Percentiles rank a stretch among this genome's conserved stretches.
Conservation (phyloP, 2,113 vertebrate species). For the Setophaga coronata region DNA sequence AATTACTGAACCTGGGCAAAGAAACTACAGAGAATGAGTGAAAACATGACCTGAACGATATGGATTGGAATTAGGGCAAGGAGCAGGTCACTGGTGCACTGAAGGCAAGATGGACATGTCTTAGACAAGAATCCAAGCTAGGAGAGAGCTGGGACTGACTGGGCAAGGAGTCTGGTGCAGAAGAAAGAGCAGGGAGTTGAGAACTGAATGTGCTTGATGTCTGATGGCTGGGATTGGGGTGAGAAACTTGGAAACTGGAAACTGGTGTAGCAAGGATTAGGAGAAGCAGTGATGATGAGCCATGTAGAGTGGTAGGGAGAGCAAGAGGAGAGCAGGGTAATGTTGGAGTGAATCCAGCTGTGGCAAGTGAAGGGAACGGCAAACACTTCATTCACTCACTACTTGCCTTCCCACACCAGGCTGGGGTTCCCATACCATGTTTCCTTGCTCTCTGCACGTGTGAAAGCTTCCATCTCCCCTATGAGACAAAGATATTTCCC, state of each 20-base stretch:
- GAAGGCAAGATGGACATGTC: background rate
- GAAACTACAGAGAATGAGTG: background rate
- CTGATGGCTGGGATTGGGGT: background rate
- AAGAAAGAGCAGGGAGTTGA: background rate
- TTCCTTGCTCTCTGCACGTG: background rate
- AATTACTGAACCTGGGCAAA: background rate
- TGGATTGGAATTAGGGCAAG: background rate
- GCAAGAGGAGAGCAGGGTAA: background rate
- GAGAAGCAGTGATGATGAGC: background rate
- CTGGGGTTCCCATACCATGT: background rate
- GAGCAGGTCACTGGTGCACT: background rate
- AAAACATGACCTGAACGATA: background rate
- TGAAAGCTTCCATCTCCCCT: background rate
- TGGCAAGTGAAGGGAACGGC: rapidly evolving
- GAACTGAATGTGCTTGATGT: background rate
- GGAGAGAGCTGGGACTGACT: background rate
- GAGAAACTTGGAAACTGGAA: background rate
- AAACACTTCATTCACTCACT: background rate
- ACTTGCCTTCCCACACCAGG: rapidly evolving
- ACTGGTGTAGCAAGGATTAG: background rate
- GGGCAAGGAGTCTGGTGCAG: background rate
- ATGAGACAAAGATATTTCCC: background rate
- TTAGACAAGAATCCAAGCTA: background rate
- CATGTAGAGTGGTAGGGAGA: background rate
- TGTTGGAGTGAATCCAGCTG: background rate